Evolutionary conservation across 2,113 vertebrate genomes (phyloP).

Genomic region (Stercorarius parasiticus): DNA sequence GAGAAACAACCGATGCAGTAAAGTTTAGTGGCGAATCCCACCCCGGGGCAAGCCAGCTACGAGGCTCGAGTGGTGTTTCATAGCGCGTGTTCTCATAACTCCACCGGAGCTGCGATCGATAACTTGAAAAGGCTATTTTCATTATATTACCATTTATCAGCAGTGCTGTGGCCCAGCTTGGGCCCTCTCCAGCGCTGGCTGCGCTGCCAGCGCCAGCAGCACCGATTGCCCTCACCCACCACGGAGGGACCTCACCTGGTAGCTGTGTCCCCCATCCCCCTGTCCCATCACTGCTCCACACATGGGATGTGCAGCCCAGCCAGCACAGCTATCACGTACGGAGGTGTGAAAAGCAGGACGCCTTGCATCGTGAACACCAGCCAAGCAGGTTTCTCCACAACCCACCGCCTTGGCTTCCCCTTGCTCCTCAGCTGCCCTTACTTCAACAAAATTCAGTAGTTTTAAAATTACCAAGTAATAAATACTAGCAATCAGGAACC

Average conservation of each 20-base stretch:
- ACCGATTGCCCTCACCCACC: rapidly evolving
- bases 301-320: background rate
- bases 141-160: background rate
- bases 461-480: background rate
- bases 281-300: rapidly evolving
- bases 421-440: background rate
- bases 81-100: rapidly evolving
- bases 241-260: rapidly evolving
- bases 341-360: background rate
- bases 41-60: background rate
- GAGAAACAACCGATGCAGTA: background rate
- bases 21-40: background rate
- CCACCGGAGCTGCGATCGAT: rapidly evolving
- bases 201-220: rapidly evolving
- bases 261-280: background rate
- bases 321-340: background rate
- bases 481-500: background rate
- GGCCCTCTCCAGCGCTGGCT: background rate
- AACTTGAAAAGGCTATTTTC: background rate
- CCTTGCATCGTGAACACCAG: background rate
- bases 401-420: background rate
- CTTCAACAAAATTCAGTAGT: background rate
- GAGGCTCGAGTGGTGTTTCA: background rate
- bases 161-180: background rate
- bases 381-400: background rate